A percentile compares a stretch with the other conserved stretches of the same genome.
Evolutionary conservation across 2,888 invertebrate species (phyloP).

Genomic region (Caenorhabditis uteleia): DNA sequence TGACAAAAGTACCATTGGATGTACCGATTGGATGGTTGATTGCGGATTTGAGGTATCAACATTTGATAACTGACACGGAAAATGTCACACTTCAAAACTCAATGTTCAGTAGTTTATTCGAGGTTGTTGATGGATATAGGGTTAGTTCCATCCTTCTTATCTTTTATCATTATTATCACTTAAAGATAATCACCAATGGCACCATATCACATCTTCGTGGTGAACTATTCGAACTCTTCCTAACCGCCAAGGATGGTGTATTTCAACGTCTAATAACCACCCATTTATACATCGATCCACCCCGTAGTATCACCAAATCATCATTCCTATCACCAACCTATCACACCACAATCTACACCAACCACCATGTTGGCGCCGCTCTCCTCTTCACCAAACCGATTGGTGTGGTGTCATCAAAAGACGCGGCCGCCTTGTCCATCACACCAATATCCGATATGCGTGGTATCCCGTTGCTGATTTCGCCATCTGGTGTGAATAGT

Average conservation of each 20-base stretch:
- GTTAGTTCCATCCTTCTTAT: constrained; percentile 1
- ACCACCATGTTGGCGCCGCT: constrained; percentile 2
- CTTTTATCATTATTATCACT: neutral
- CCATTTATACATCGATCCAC: constrained; percentile 26
- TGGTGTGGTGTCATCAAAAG: neutral
- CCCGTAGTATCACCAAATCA: neutral
- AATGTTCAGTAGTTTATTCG: constrained; percentile 12
- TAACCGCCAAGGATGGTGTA: constrained; percentile 15
- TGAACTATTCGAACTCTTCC: constrained; percentile 25
- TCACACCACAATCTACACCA: constrained; percentile 8
- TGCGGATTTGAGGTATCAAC: constrained; percentile 23
- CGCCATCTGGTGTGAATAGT: neutral
- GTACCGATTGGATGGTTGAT: constrained; percentile 23
- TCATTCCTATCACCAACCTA: constrained; percentile 12
- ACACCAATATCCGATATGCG: constrained; percentile 13
- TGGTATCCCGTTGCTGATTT: constrained; percentile 5
- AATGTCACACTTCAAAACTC: constrained; percentile 15
- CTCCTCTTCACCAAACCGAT: constrained; percentile 14
- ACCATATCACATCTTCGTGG: constrained; percentile 13
- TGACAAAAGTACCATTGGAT: constrained; percentile 17
- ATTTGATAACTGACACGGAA: constrained; percentile 11
- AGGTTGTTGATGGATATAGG: constrained; percentile 16
- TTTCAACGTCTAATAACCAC: constrained; percentile 23
- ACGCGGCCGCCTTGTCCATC: neutral
- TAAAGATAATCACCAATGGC: constrained; percentile 16